Conservation (phyloP, 2,113 vertebrate species). For the Carassius carassius region DNA sequence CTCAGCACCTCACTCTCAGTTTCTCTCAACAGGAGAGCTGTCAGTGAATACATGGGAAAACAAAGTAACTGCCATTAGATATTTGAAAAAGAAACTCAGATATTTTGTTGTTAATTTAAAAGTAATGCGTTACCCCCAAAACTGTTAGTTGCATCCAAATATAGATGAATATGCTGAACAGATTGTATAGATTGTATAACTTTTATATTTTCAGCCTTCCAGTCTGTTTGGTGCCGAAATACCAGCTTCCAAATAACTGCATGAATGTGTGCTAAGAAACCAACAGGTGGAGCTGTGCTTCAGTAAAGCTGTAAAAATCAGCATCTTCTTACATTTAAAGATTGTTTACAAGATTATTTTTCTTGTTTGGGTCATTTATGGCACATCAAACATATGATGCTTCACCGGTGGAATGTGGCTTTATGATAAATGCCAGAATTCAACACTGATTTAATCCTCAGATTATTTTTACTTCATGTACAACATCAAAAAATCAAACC, state of each 20-base stretch:
- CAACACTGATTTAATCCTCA: neutral
- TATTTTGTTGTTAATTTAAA: too few relatives aligned
- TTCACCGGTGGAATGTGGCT: neutral
- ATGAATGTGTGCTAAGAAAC: neutral
- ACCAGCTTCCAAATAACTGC: neutral
- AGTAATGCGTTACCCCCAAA: too few relatives aligned
- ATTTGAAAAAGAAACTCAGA: too few relatives aligned
- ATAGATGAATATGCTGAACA: neutral
- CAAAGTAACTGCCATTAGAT: too few relatives aligned
- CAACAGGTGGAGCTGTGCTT: conserved; percentile 1
- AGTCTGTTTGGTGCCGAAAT: too few relatives aligned
- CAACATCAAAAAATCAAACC: neutral
- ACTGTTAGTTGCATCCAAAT: neutral
- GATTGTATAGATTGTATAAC: neutral
- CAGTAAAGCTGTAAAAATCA: conserved; percentile 2
- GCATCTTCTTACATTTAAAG: neutral
- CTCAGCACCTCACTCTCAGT: too few relatives aligned
- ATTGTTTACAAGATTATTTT: neutral
- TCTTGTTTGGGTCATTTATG: neutral
- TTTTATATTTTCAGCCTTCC: neutral
- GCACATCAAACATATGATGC: neutral
- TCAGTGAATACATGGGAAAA: too few relatives aligned
- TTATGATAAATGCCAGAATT: neutral
- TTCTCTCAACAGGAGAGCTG: too few relatives aligned
- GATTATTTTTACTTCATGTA: neutral